phyloP scores from a whole-genome alignment of 2,797 vertebrate species.

The Podargus strigoides region DNA sequence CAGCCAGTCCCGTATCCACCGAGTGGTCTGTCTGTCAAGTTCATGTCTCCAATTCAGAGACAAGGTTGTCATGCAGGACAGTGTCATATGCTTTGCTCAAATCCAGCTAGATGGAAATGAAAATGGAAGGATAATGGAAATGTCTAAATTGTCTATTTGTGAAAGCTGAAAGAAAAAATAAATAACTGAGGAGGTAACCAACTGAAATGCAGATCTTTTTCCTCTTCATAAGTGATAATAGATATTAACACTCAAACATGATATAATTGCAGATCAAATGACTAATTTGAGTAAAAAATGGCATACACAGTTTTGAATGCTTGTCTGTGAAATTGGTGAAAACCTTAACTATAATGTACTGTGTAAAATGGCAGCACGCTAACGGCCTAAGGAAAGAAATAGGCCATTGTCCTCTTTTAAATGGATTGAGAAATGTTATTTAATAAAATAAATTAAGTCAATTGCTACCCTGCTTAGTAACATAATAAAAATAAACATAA shows the following conservation, averaged over 20 bases:
- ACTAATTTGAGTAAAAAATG: neutral
- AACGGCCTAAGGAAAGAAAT: neutral
- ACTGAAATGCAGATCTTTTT: neutral
- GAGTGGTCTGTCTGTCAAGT: too few species aligned
- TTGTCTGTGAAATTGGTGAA: neutral
- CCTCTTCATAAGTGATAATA: fast-evolving
- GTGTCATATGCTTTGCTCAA: too few species aligned
- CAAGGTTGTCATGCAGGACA: too few species aligned
- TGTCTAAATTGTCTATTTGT: fast-evolving
- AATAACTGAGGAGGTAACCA: neutral
- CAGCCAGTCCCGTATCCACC: too few species aligned
- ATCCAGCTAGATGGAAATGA: too few species aligned
- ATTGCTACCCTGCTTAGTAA: slow-evolving; percentile 40
- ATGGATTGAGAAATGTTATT: slow-evolving; percentile 30
- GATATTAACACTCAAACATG: neutral
- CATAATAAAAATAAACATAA: slow-evolving; percentile 62
- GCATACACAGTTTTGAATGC: fast-evolving
- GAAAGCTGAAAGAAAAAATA: neutral
- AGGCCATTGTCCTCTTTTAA: neutral
- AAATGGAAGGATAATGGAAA: too few species aligned
- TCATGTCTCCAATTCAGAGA: too few species aligned
- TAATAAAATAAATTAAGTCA: slow-evolving; percentile 53
- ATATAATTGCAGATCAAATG: neutral
- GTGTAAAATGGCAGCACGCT: neutral
- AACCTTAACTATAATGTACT: neutral